Percentiles rank a stretch among this genome's conserved stretches.
These are phyloP conservation scores for Brachionus calyciflorus DNA, from an alignment of 1,140 invertebrate species.

Conservation along the genomic window DNA sequence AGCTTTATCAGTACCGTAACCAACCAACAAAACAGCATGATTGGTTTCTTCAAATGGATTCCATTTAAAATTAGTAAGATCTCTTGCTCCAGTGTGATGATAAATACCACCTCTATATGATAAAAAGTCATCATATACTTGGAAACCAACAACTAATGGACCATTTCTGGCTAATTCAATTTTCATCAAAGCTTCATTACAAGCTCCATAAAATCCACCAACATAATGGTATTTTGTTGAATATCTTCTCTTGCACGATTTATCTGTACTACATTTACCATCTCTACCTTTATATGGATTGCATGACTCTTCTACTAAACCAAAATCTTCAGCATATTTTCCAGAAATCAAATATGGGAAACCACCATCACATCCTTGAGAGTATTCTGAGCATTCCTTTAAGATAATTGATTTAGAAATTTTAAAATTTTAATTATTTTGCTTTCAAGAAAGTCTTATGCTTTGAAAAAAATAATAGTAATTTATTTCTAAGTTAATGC, in stretches of 20 bases:
- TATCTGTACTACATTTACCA: constrained; percentile 52
- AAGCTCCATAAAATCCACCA: constrained; percentile 55
- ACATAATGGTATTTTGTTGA: constrained; percentile 62
- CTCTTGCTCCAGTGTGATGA: constrained; percentile 48
- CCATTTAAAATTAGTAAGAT: constrained; percentile 40
- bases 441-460: no score
- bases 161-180: constrained; percentile 62
- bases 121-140: constrained; percentile 58
- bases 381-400: constrained; percentile 63
- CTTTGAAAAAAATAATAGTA: no score
- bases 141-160: constrained; percentile 64
- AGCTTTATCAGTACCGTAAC: constrained; percentile 55
- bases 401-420: no score
- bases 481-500: no score
- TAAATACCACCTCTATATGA: constrained; percentile 47
- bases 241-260: constrained; percentile 58
- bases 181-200: constrained; percentile 64
- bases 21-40: constrained; percentile 58
- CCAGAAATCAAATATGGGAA: constrained; percentile 65
- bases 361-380: constrained; percentile 62
- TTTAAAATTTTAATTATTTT: no score
- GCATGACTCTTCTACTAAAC: constrained; percentile 62
- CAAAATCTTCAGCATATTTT: constrained; percentile 63
- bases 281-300: constrained; percentile 61
- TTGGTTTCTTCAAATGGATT: constrained; percentile 53